Evolutionary conservation across 2,888 invertebrate species (phyloP).

Genomic region (Pterobdella sp.): DNA sequence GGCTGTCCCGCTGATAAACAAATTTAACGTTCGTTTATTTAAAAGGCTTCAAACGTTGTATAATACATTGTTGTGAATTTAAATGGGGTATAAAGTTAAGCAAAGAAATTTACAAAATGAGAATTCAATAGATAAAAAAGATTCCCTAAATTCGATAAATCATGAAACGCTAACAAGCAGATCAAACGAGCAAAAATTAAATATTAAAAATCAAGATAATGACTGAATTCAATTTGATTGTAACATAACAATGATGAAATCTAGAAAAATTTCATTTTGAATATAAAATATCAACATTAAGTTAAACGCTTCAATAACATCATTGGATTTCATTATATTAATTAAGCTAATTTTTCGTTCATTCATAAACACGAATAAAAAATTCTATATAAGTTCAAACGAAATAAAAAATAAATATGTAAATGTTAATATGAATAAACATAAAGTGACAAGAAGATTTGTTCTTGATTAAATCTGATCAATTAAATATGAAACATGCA

Average conservation of each 20-base stretch:
- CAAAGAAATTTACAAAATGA: neutral
- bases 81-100: too few species aligned
- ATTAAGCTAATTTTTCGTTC: neutral
- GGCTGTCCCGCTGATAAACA: constrained; percentile 6
- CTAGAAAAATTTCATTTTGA: neutral
- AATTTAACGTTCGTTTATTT: constrained; percentile 7
- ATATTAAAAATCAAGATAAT: neutral
- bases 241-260: neutral
- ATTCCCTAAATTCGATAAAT: neutral
- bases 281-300: neutral
- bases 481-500: neutral
- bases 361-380: neutral
- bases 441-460: neutral
- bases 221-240: neutral
- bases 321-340: neutral
- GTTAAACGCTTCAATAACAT: neutral
- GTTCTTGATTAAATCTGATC: constrained; percentile 4
- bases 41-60: neutral
- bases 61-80: neutral
- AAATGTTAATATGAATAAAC: neutral
- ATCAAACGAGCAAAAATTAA: neutral
- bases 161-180: neutral
- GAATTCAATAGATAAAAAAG: neutral
- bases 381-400: neutral
- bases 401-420: constrained; percentile 2